Base-by-base conservation (phyloP, 37 sponge, comb jelly and placozoan genomes). In the Diacarnus erythraeanus region DNA sequence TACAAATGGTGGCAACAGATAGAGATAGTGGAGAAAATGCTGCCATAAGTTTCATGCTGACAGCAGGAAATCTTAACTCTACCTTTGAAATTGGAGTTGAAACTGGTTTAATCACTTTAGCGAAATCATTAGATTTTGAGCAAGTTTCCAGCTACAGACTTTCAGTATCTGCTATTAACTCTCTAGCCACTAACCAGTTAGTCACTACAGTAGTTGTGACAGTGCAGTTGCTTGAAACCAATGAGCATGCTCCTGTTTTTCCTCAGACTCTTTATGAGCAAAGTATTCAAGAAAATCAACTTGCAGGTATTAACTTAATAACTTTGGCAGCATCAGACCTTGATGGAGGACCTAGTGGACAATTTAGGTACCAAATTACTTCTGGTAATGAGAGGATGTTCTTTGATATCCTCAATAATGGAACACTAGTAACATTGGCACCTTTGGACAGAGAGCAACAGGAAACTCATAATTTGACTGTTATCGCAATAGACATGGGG, bases 1-100 rank as follows among this genome's bases (percentile, higher is more conserved):
- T 68, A 12, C 67, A 64, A 33, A 75, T 88, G 18, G 31, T 4
- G 18, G 91, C 92, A 20, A 74, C 65, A n/a, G 95, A 94, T 73
- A 25, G 54, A 33, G 92, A 88, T 44, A 74, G 54, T 8, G 92
- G 89, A 1, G 31, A 40, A 2, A 94, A 94, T 85, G 89, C 87
- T 30, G 72, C 64, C 0, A 33, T 94, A 4, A 39, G 57, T 1
- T 91, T 81, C 84, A 21, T 33, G 26, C 65, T 93, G 20, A 31
- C 57, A 1, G 61, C 64, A 27, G 51, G 83, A 63, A 69, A 74
- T 58, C 18, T 0, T 35, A 22, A 43, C 33, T n/a, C 3, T 18
- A 8, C 79, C 76, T 74, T 83, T 42, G 21, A 21, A 17, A 77
- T 83, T 64, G 61, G 71, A 34, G 17, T 54, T 3, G 41, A 42